Percentiles rank a stretch among this genome's conserved stretches.
Evolutionary conservation across 2,888 invertebrate genomes (phyloP).

Genomic region (Laspeyria flexula): DNA sequence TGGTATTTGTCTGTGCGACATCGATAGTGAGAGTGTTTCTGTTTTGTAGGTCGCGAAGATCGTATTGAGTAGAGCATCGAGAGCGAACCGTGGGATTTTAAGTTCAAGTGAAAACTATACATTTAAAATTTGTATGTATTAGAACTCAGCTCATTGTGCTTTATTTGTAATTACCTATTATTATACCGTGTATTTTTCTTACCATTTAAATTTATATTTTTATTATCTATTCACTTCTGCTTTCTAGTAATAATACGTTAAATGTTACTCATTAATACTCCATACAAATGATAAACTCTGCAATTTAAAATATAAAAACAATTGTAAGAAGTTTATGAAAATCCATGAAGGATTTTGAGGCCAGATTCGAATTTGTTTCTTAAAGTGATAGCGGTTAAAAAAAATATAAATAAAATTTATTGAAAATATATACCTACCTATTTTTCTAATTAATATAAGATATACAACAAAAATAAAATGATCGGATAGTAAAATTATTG

Average conservation of each 20-base stretch:
- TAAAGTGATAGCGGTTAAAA: no score
- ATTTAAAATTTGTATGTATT: constrained; percentile 24
- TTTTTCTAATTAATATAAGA: no score
- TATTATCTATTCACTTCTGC: neutral
- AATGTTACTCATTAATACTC: neutral
- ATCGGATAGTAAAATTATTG: no score
- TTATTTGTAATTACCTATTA: neutral
- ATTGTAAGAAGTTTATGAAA: neutral
- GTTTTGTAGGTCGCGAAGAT: constrained; percentile 75
- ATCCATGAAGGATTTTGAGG: no score
- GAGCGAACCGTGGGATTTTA: constrained; percentile 54
- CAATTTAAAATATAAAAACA: neutral
- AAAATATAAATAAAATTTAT: no score
- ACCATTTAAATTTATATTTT: neutral
- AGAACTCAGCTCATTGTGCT: neutral
- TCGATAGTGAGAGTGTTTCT: constrained; percentile 79
- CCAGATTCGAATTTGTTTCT: no score
- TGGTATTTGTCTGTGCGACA: constrained; percentile 13
- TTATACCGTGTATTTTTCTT: neutral
- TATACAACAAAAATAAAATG: no score
- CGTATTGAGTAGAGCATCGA: constrained; percentile 45
- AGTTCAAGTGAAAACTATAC: constrained; percentile 65
- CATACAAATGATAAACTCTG: neutral
- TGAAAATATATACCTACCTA: no score
- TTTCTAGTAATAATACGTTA: neutral